These are phyloP conservation scores for Melinopterus prodromus DNA, from an alignment of 2,888 invertebrate species.

Conservation along the genomic window DNA sequence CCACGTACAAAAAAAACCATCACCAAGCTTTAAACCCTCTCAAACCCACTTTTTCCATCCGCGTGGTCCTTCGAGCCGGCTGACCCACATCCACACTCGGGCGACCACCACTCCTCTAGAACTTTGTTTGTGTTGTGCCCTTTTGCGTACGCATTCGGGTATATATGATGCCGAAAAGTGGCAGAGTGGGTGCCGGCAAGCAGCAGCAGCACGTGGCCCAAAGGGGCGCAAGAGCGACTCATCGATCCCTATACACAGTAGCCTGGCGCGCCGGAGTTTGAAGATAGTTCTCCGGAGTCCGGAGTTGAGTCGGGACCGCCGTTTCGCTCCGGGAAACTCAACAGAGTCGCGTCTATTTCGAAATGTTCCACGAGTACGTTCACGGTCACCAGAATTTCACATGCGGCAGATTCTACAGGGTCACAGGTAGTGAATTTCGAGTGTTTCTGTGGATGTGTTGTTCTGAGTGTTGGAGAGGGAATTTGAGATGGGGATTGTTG, in stretches of 20 bases:
- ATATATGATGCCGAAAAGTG: background rate
- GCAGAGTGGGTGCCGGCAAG: background rate
- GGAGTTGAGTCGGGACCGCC: conserved; percentile 7
- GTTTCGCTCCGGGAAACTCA: conserved; percentile 5
- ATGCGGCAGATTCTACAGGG: conserved; percentile 20
- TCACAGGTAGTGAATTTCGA: conserved; percentile 17
- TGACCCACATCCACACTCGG: background rate
- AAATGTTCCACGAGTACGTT: conserved; percentile 21
- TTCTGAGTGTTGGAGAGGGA: background rate
- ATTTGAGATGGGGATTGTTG: background rate
- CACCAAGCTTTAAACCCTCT: background rate
- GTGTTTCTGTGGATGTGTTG: background rate
- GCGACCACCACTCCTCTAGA: background rate
- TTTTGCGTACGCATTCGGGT: background rate
- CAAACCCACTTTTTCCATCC: background rate
- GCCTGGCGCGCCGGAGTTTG: conserved; percentile 15
- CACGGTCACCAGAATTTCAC: conserved; percentile 10
- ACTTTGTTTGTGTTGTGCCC: background rate
- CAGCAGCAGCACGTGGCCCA: conserved; percentile 9
- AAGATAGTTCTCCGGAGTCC: background rate
- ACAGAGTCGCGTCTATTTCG: background rate
- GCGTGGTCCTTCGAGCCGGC: background rate
- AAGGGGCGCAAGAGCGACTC: conserved; percentile 16
- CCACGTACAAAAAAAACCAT: too few relatives aligned
- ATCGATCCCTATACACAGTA: conserved; percentile 16